phyloP scores from a whole-genome alignment of 2,797 vertebrate species.

The Sylvia borin region DNA sequence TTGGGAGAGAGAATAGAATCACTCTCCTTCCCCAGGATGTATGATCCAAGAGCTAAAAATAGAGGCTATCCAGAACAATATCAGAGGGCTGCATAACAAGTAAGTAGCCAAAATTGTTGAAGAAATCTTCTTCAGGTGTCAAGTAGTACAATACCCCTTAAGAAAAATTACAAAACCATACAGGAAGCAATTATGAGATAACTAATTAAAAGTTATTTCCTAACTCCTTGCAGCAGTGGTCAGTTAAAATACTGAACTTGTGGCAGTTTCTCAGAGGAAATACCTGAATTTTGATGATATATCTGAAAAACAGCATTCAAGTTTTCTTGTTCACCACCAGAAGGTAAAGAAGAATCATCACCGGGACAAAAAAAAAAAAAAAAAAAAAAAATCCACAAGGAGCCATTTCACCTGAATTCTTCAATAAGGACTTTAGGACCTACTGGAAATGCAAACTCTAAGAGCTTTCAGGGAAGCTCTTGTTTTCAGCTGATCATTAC shows the following conservation, averaged over 20 bases:
- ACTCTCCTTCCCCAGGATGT: not conserved
- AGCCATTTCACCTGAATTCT: not conserved
- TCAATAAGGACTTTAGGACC: not conserved
- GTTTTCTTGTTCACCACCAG: not conserved
- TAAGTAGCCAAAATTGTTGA: not conserved
- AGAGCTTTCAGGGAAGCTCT: constrained; percentile 23
- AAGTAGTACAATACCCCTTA: not conserved
- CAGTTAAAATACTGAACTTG: not conserved
- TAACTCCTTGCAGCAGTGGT: not conserved
- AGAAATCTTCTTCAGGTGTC: not conserved
- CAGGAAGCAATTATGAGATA: not conserved
- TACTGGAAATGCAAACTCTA: constrained; percentile 18
- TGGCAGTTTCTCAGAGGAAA: not conserved
- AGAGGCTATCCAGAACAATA: not conserved
- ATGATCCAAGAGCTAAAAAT: constrained; percentile 5
- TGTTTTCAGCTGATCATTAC: constrained; percentile 66
- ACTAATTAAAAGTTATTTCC: not conserved
- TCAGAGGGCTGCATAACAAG: not conserved
- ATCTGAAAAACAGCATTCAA: not conserved
- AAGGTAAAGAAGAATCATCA: not conserved
- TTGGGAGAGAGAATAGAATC: constrained; percentile 9
- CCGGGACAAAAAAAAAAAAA: not conserved
- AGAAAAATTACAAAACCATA: not conserved
- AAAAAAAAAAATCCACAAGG: not conserved
- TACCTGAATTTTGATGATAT: not conserved